These are phyloP conservation scores for Cynaeus angustus DNA, from an alignment of 2,888 invertebrate species.

Conservation along the genomic window DNA sequence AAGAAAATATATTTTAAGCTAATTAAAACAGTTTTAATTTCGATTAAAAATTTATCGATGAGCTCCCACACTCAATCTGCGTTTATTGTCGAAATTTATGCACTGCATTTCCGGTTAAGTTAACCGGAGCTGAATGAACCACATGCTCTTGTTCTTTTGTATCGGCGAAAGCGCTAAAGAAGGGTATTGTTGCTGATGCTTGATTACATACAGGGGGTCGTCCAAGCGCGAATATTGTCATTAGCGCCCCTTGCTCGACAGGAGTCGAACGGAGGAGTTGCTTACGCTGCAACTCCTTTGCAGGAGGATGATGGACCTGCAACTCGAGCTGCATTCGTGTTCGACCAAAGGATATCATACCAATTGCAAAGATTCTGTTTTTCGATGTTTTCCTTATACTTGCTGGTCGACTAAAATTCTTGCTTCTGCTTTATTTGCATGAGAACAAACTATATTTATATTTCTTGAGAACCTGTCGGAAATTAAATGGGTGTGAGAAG, in stretches of 20 bases:
- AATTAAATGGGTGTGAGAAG: too few relatives aligned
- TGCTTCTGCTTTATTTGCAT: too few relatives aligned
- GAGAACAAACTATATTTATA: too few relatives aligned
- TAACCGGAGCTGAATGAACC: conserved; percentile 36
- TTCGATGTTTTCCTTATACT: too few relatives aligned
- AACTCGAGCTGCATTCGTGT: not conserved
- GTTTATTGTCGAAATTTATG: conserved; percentile 3
- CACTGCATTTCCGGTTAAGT: conserved; percentile 36
- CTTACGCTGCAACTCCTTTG: conserved; percentile 47
- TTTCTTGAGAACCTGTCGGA: too few relatives aligned
- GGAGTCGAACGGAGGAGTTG: conserved; percentile 31
- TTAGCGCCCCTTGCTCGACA: conserved; percentile 51
- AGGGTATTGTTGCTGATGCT: conserved; percentile 65
- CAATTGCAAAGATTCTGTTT: too few relatives aligned
- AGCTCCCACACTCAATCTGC: not conserved
- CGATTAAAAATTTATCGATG: too few relatives aligned
- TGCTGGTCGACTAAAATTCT: too few relatives aligned
- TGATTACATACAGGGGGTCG: conserved; percentile 63
- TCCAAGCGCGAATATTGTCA: conserved; percentile 61
- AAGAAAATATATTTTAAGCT: not conserved
- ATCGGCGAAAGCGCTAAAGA: conserved; percentile 59
- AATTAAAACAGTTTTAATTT: not conserved
- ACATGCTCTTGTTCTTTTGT: conserved; percentile 45
- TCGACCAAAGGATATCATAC: not conserved
- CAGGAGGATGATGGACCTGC: conserved; percentile 6